Evolutionary conservation across 1,140 invertebrate species (phyloP), one percentile per base, ranked within the genome.

Genomic region (Drosophila rhopaloa): DNA sequence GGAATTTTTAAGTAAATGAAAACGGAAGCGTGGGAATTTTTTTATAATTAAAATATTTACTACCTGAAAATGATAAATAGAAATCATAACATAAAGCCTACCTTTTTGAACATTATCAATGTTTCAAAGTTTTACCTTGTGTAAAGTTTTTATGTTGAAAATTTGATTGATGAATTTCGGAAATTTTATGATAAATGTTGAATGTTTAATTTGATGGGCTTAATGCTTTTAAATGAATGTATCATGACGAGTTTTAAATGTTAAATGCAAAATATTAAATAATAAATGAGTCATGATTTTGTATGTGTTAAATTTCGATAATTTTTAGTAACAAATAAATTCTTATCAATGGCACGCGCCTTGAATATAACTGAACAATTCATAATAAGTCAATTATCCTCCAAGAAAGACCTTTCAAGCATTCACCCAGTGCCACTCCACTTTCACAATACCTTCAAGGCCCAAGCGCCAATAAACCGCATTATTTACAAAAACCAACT

Each of bases 1-100:
- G 37, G 83, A 88, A 88, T 86, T 24, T 70, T 43, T 66, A 84
- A 73, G 57, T 44, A 9, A 48, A 35, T 16, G 14, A 13, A 38
- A 37, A 58, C 38, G 48, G 41, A n/a, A 37, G 76, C 80, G 79
- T 86, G 82, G 71, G 82, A 85, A 75, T 78, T 19, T 43, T 41
- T 35, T 47, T 27, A 47, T 27, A 11, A 48, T n/a, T 48, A n/a
- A 1, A 9, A 9, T 47, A 38, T 32, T 32, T 32, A 32, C 29
- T 32, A 32, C 29, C 29, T 32, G 29, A 32, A 32, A 32, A 8
- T 32, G 29, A 32, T 32, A 8, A 32, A 32, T 32, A 32, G 6
- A 32, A 32, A 32, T 7, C 43, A 7, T 10, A 44, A 19, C 43
- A 44, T 19, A 16, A 44, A 44, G n/a, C 41, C n/a, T 16, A 14